Conservation (phyloP, 2,888 invertebrate species). For the Lissocephala sabroskyi region DNA sequence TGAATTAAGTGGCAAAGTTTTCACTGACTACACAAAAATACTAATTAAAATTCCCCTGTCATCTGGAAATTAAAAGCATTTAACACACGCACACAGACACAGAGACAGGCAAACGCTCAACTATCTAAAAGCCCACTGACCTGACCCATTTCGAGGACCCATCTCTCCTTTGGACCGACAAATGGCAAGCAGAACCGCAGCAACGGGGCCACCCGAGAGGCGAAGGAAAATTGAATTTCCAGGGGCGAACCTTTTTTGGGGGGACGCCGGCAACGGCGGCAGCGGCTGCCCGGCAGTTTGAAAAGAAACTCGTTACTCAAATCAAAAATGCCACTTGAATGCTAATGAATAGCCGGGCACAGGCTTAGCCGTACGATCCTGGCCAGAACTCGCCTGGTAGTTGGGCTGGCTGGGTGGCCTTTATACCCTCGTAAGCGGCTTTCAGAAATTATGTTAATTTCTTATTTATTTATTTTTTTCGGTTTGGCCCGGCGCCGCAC, state of each 20-base stretch:
- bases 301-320: slow-evolving; percentile 20
- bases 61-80: too few relatives aligned
- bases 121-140: too few relatives aligned
- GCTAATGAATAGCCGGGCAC: slow-evolving; percentile 21
- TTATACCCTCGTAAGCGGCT: slow-evolving; percentile 18
- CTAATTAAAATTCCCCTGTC: too few relatives aligned
- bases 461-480: not conserved
- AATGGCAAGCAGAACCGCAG: slow-evolving; percentile 7
- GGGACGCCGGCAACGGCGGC: too few relatives aligned
- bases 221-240: too few relatives aligned
- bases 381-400: not conserved
- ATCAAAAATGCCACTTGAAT: slow-evolving; percentile 19
- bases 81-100: too few relatives aligned
- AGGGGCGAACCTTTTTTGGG: too few relatives aligned
- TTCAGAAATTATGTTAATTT: slow-evolving; percentile 25
- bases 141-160: too few relatives aligned
- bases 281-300: slow-evolving; percentile 6
- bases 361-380: slow-evolving; percentile 2
- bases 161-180: not conserved
- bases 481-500: too few relatives aligned
- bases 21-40: too few relatives aligned
- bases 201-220: not conserved
- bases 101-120: too few relatives aligned
- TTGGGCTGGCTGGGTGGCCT: slow-evolving; percentile 12
- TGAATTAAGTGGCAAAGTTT: too few relatives aligned